These are phyloP conservation scores for Cotesia vestalis DNA, from an alignment of 1,140 invertebrate genomes.

Conservation along the genomic window DNA sequence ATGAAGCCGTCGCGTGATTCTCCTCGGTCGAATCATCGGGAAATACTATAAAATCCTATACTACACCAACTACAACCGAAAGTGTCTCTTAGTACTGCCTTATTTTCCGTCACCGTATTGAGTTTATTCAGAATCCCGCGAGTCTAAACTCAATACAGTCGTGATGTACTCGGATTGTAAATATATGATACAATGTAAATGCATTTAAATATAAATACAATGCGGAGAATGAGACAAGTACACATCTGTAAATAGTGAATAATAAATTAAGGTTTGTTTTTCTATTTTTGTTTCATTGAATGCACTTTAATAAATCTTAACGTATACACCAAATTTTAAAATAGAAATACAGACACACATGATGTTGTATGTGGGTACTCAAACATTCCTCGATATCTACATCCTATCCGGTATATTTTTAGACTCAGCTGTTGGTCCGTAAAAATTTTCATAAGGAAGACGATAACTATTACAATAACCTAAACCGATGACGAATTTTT, in stretches of 20 bases:
- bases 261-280: too few species aligned
- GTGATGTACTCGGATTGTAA: too few species aligned
- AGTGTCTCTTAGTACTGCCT: too few species aligned
- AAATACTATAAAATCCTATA: background rate
- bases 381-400: conserved; percentile 49
- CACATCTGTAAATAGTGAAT: too few species aligned
- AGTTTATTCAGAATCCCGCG: too few species aligned
- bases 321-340: background rate
- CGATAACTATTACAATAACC: conserved; percentile 37
- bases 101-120: too few species aligned
- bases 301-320: background rate
- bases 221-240: too few species aligned
- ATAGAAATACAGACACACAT: conserved; percentile 40
- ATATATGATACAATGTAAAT: too few species aligned
- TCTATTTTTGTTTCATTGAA: background rate
- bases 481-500: too few species aligned
- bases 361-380: background rate
- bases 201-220: too few species aligned
- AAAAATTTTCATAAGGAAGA: conserved; percentile 62
- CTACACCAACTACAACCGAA: background rate
- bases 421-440: conserved; percentile 57
- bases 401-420: conserved; percentile 51
- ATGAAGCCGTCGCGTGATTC: conserved; percentile 30
- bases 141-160: too few species aligned
- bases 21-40: conserved; percentile 13